phyloP scores from a whole-genome alignment of 2,797 vertebrate species.

The Myiothlypis chrysogaster region DNA sequence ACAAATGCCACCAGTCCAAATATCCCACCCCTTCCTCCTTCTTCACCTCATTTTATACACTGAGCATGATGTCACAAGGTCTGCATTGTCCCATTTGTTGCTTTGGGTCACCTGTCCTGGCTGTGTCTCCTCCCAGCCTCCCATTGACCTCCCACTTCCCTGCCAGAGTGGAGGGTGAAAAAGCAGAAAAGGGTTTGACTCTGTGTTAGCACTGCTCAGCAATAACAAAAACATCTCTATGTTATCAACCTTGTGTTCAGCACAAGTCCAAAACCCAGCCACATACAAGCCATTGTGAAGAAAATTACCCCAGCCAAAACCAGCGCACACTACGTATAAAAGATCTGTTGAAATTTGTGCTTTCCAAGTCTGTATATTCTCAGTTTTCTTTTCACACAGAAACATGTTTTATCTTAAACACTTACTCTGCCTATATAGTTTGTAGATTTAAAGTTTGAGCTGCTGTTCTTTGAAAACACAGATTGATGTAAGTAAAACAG shows the following conservation, averaged over 20 bases:
- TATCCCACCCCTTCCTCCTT: neutral
- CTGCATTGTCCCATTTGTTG: neutral
- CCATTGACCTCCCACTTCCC: no score
- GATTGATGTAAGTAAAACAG: neutral
- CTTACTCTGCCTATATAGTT: neutral
- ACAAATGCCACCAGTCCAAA: neutral
- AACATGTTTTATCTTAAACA: rapidly evolving
- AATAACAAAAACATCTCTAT: neutral
- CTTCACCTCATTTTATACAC: neutral
- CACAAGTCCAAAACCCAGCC: neutral
- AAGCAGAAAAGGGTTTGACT: neutral
- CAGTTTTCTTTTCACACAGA: neutral
- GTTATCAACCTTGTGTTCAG: neutral
- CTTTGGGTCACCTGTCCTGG: neutral
- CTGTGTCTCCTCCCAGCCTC: neutral
- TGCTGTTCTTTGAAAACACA: neutral
- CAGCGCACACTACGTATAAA: neutral
- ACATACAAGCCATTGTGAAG: neutral
- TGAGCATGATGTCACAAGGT: neutral
- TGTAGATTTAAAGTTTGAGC: neutral
- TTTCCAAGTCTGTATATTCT: neutral
- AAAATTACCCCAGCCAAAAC: neutral
- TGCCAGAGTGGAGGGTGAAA: neutral
- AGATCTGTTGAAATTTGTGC: neutral
- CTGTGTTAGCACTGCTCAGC: neutral